phyloP scores from a whole-genome alignment of 1,140 invertebrate genomes.

The Drosophila albomicans region DNA sequence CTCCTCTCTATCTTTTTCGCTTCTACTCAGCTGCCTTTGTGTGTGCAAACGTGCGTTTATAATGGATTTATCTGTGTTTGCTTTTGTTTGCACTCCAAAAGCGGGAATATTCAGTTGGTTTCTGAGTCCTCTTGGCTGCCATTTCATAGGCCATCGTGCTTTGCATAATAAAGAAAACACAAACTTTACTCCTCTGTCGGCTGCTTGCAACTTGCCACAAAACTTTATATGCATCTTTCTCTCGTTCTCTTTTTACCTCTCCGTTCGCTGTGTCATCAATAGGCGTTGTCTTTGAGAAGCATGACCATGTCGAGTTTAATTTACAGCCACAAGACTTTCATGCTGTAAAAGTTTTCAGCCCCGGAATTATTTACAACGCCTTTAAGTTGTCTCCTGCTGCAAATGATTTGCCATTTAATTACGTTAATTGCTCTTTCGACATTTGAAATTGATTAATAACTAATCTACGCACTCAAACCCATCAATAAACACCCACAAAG shows the following conservation, averaged over 20 bases:
- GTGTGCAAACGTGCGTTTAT: constrained; percentile 62
- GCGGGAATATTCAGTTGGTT: constrained; percentile 37
- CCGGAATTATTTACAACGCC: constrained; percentile 26
- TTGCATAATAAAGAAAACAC: constrained; percentile 56
- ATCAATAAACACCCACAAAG: constrained; percentile 12
- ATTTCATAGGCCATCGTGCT: constrained; percentile 49
- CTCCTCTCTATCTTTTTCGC: background rate
- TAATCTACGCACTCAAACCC: background rate
- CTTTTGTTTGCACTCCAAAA: constrained; percentile 44
- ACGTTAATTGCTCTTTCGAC: constrained; percentile 49
- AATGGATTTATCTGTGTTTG: constrained; percentile 60
- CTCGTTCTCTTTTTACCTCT: background rate
- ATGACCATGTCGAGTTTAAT: constrained; percentile 12
- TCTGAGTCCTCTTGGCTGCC: constrained; percentile 3
- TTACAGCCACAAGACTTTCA: background rate
- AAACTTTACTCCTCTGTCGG: constrained; percentile 35
- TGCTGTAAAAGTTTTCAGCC: constrained; percentile 15
- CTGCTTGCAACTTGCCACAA: constrained; percentile 46
- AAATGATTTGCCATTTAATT: constrained; percentile 41
- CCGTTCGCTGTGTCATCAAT: constrained; percentile 22
- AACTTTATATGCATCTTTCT: constrained; percentile 55
- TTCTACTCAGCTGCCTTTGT: constrained; percentile 32
- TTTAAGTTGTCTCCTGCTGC: constrained; percentile 36
- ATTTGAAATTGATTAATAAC: constrained; percentile 49
- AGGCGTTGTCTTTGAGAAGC: constrained; percentile 17